Base-by-base conservation (phyloP, 1,140 invertebrate genomes). In the Cyclina sinensis region DNA sequence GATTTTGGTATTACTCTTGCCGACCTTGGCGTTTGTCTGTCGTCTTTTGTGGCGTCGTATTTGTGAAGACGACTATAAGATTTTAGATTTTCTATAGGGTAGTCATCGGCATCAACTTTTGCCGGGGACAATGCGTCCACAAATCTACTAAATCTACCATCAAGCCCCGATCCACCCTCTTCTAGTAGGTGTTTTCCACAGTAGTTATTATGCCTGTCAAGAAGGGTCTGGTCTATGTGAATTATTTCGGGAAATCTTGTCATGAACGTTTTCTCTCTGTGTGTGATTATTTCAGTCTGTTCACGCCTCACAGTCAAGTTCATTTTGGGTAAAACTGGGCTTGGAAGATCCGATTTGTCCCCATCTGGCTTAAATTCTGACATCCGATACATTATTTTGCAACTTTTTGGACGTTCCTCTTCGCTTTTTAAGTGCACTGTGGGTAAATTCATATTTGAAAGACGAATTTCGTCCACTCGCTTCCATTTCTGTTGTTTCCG, bases 401-500 rank as follows among this genome's bases (percentile, higher is more conserved):
- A 74, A 54, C 86, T 88, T 82, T 74, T 82, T 9, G 86, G 86
- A 18, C 86, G 76, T 59, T 83, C 86, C 14, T 48, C 48, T 62
- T 83, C 86, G 79, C 79, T 88, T 18, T 73, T 83, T 5, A 88
- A 46, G 24, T 82, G 62, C 5, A 82, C 57, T 14, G 48, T 57
- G 0, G 86, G 86, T n/a, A 88, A 39, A 39, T 88, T 88, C 86
- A 88, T 88, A 54, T 83, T 88, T 4, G 79, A 73, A 14, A 88
- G 46, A 73, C 86, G 43, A 54, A 88, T 54, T 76, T 88, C 86
- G 27, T 88, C 86, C 7, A 82, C 48, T 24, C 80, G 46, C 65
- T 83, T 88, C 86, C 86, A 88, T 62, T 88, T 88, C 27, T 88
- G 86, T 43, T 74, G 78, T 65, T 88, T 88, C 16, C 86, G 79